Evolutionary conservation across 2,797 vertebrate genomes (phyloP).

Genomic region (Chelonia mydas): DNA sequence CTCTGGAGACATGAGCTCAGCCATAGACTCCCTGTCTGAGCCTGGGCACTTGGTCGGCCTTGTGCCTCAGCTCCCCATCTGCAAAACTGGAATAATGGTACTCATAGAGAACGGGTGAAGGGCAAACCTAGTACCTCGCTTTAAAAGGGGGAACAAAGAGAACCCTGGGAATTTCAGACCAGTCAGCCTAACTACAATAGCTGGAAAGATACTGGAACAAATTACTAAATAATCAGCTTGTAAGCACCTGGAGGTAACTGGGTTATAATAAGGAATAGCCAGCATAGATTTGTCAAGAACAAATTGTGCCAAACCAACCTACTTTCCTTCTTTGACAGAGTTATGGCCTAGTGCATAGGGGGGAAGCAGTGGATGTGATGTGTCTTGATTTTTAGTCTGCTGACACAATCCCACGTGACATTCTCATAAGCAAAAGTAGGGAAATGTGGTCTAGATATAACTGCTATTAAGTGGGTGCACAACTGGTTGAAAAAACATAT

Average conservation of each 20-base stretch:
- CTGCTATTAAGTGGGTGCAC: background rate
- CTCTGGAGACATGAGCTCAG: background rate
- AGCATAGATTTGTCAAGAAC: background rate
- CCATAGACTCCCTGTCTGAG: background rate
- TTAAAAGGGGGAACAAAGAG: no score
- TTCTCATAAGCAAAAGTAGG: background rate
- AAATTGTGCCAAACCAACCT: background rate
- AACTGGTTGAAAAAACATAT: background rate
- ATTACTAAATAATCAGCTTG: background rate
- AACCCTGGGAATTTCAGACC: no score
- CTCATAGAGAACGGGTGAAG: no score
- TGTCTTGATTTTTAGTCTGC: background rate
- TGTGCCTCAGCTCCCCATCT: accelerated
- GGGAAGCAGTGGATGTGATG: background rate
- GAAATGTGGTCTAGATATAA: background rate
- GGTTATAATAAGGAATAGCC: background rate
- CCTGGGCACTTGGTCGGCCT: background rate
- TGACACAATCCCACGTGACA: background rate
- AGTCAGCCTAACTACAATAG: no score
- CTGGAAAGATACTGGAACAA: background rate
- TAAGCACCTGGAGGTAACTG: background rate
- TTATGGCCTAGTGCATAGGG: background rate
- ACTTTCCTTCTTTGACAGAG: background rate
- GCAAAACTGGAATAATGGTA: background rate
- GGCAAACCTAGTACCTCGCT: no score